Evolutionary conservation across 2,888 invertebrate species (phyloP).

Genomic region (Conchocele bisecta): DNA sequence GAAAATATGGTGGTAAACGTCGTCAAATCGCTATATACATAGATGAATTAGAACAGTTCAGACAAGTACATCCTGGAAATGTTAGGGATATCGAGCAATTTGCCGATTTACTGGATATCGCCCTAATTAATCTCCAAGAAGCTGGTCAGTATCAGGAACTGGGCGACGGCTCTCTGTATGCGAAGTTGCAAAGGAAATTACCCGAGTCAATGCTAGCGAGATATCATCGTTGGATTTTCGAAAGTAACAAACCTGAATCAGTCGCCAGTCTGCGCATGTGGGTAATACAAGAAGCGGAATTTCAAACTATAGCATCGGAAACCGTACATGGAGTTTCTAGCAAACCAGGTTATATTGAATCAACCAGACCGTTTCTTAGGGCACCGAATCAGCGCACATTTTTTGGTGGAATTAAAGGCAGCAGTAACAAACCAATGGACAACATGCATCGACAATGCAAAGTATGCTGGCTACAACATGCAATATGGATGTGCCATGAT

Average conservation of each 20-base stretch:
- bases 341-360: neutral
- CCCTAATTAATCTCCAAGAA: constrained; percentile 11
- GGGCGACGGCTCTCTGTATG: constrained; percentile 2
- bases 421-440: neutral
- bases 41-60: constrained; percentile 5
- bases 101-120: constrained; percentile 13
- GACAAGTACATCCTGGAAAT: constrained; percentile 3
- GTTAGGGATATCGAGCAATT: constrained; percentile 6
- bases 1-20: constrained; percentile 18
- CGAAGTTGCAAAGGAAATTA: constrained; percentile 12
- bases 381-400: neutral
- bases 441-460: constrained; percentile 8
- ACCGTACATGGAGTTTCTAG: constrained; percentile 7
- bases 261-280: neutral
- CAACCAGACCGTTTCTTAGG: neutral
- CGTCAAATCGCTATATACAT: constrained; percentile 4
- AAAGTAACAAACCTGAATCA: constrained; percentile 4
- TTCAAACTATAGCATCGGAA: neutral
- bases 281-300: constrained; percentile 7
- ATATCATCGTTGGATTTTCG: constrained; percentile 29
- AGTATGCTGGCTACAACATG: constrained; percentile 7
- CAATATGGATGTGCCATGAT: constrained; percentile 20
- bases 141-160: neutral
- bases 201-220: constrained; percentile 26
- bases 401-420: neutral